A percentile compares a stretch with the other conserved stretches of the same genome.
Evolutionary conservation across 2,113 vertebrate genomes (phyloP).

Genomic region (Nerophis lumbriciformis): DNA sequence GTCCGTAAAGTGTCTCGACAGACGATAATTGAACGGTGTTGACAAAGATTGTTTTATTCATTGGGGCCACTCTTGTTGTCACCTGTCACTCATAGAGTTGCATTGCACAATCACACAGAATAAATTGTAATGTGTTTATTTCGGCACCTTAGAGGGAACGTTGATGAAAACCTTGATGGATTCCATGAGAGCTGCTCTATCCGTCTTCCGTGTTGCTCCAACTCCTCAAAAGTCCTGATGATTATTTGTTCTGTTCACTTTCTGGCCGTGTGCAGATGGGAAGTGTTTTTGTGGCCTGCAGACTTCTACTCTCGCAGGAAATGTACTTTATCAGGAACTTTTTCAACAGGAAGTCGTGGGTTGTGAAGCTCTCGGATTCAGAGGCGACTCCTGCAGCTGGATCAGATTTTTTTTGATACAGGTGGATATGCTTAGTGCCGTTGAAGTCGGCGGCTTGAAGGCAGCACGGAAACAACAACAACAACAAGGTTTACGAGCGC

Average conservation of each 20-base stretch:
- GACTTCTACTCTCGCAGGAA: conserved; percentile 49
- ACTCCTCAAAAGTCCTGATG: not conserved
- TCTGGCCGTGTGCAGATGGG: conserved; percentile 10
- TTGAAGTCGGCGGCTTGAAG: not conserved
- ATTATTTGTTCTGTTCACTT: no score
- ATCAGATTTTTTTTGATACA: not conserved
- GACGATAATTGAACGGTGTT: no score
- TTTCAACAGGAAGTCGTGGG: conserved; percentile 43
- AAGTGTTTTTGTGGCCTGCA: conserved; percentile 38
- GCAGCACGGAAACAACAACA: not conserved
- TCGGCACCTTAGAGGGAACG: no score
- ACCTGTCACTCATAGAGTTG: no score
- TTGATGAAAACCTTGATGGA: not conserved
- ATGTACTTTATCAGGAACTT: conserved; percentile 55
- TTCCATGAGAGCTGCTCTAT: not conserved
- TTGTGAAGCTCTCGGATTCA: not conserved
- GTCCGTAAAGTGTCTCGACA: no score
- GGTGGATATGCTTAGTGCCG: no score
- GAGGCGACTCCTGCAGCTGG: not conserved
- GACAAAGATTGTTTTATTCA: no score
- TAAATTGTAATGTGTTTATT: no score
- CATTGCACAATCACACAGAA: no score
- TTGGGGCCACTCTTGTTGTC: no score
- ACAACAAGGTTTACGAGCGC: conserved; percentile 6
- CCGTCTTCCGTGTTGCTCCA: no score